phyloP scores from a whole-genome alignment of 2,888 invertebrate genomes.

The Nemoura dubitans region DNA sequence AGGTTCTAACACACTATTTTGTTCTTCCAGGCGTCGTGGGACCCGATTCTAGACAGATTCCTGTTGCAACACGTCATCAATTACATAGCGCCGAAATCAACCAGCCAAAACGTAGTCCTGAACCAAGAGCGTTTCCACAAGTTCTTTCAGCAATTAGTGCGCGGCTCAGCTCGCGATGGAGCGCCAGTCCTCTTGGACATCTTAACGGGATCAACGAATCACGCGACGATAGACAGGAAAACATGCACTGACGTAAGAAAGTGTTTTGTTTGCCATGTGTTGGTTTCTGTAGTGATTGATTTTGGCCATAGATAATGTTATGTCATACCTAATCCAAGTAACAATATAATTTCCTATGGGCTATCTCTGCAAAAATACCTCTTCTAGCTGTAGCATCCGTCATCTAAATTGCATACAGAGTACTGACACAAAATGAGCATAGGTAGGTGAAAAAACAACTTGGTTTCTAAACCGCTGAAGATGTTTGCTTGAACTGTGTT shows the following conservation, averaged over 20 bases:
- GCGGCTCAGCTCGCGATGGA: slow-evolving; percentile 39
- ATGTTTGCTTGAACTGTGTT: no score
- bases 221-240: neutral
- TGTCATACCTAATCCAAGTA: no score
- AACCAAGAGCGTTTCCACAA: slow-evolving; percentile 25
- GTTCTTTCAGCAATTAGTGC: slow-evolving; percentile 36
- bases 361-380: no score
- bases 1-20: neutral
- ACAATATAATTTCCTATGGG: no score
- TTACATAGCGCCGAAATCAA: neutral
- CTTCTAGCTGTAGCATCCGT: no score
- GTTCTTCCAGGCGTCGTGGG: neutral
- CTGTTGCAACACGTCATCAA: neutral
- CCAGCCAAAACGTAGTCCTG: neutral
- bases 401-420: no score
- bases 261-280: neutral
- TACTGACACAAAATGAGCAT: no score
- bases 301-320: no score
- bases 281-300: no score
- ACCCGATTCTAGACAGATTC: neutral
- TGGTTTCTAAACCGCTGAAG: no score
- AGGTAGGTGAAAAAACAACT: no score
- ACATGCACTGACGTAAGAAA: neutral
- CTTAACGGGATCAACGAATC: neutral
- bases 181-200: neutral